Percentiles rank a stretch among this genome's conserved stretches.
Evolutionary conservation across 2,113 vertebrate species (phyloP).

Genomic region (human (Homo sapiens)): DNA sequence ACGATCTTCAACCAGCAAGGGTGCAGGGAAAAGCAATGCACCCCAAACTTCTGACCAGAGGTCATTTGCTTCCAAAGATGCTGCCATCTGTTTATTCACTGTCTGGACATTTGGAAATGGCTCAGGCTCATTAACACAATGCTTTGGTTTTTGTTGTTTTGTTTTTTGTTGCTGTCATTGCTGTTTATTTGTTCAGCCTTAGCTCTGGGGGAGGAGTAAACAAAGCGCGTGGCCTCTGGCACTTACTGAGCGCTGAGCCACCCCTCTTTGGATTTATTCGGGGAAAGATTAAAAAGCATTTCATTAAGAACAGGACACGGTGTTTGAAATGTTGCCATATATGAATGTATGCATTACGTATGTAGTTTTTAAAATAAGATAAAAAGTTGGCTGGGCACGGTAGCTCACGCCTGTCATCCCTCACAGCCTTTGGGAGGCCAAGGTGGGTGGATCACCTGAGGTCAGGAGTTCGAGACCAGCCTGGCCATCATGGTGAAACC

Average conservation of each 20-base stretch:
- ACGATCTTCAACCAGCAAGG: not conserved
- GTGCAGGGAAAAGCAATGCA: not conserved
- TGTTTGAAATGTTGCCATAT: not conserved
- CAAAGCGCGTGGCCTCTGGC: fast-evolving
- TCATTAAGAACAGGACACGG: fast-evolving
- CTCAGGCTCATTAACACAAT: fast-evolving
- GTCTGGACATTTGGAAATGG: not conserved
- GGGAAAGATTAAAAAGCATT: not conserved
- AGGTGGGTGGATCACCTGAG: too few relatives aligned
- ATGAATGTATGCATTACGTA: fast-evolving
- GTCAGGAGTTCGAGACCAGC: too few relatives aligned
- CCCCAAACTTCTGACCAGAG: not conserved
- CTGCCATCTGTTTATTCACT: not conserved
- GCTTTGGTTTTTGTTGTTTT: not conserved
- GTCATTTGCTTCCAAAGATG: not conserved
- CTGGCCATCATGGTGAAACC: too few relatives aligned
- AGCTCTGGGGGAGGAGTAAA: not conserved
- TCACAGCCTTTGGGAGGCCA: too few relatives aligned
- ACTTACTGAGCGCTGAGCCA: not conserved
- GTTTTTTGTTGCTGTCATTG: too few relatives aligned
- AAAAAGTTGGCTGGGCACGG: too few relatives aligned
- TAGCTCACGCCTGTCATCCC: too few relatives aligned
- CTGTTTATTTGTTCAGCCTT: not conserved
- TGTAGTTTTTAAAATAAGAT: not conserved
- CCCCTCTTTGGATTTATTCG: not conserved